Base-by-base conservation (phyloP, 2,888 invertebrate species). In the Conomelus anceps region DNA sequence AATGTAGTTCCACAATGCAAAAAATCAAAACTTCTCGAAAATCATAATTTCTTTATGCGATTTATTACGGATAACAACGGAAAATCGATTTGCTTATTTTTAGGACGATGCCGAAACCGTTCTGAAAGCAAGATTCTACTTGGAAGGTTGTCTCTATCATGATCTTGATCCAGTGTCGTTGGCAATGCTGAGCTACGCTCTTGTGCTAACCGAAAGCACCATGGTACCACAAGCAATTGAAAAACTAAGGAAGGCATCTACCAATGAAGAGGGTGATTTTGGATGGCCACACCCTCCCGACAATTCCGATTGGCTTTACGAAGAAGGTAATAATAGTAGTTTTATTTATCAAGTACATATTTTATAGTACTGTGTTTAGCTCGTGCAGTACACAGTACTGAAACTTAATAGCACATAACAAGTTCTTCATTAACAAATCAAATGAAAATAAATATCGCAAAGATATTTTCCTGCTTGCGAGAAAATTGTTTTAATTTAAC, bases 231-330 rank as follows among this genome's bases (percentile, higher is more conserved):
- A 95, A 93, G 95, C 95, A 0, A 93, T 96, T 3, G 93, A 94
- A 11, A 95, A 95, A 90, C 92, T 96, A 84, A 93, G 94, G 24
- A 95, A 95, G 90, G 94, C 94, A 0, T 95, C 95, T 0, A 95
- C 95, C 0, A 95, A 95, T 0, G 95, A 96, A 92, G 96, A 96
- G 92, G 95, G 95, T 0, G 96, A 96, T 91, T 96, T 96, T 90
- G 95, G 95, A 0, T 96, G 96, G 96, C 95, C 95, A 3, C 93
- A 93, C 90, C 92, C 93, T 7, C 93, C 94, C 0, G 95, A 95
- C 90, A 95, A 95, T 1, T 95, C 95, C 17, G 95, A 95, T 92
- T 95, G 95, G 95, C 93, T 95, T 0, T 94, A 95, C 34, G 92
- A 92, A 89, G 92, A 91, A 89, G 91, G n/a, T n/a, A n/a, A n/a